phyloP scores from a whole-genome alignment of 2,888 invertebrate species.

The Limenitis camilla region DNA sequence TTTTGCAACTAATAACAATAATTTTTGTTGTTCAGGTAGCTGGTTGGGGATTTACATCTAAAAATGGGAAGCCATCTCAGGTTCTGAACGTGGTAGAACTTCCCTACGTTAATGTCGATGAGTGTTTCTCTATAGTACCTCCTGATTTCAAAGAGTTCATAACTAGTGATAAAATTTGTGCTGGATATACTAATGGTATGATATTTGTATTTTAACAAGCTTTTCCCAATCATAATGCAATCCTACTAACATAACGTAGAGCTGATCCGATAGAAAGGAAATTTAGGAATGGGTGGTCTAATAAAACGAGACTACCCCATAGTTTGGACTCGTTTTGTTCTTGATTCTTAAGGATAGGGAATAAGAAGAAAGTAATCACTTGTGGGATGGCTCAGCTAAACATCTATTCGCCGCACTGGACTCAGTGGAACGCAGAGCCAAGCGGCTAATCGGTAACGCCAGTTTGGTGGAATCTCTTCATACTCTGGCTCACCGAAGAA shows the following conservation, averaged over 20 bases:
- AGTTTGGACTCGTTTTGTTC: too few species aligned
- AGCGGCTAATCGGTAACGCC: too few species aligned
- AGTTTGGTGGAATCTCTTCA: too few species aligned
- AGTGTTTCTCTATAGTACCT: conserved; percentile 29
- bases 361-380: too few species aligned
- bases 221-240: not conserved
- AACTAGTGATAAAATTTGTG: conserved; percentile 48
- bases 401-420: too few species aligned
- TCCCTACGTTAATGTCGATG: conserved; percentile 32
- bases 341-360: too few species aligned
- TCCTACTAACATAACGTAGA: not conserved
- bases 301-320: not conserved
- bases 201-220: not conserved
- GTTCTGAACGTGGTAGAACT: conserved; percentile 33
- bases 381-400: too few species aligned
- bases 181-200: conserved; percentile 41
- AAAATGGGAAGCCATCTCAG: conserved; percentile 28
- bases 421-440: too few species aligned
- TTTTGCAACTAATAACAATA: too few species aligned
- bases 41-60: conserved; percentile 38
- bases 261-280: not conserved
- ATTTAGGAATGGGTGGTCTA: not conserved
- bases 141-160: conserved; percentile 32
- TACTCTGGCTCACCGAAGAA: too few species aligned
- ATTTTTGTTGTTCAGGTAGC: too few species aligned